A percentile compares a stretch with the other conserved stretches of the same genome.
Conservation (phyloP, 1,140 invertebrate genomes). For the Drosophila seguyi region DNA sequence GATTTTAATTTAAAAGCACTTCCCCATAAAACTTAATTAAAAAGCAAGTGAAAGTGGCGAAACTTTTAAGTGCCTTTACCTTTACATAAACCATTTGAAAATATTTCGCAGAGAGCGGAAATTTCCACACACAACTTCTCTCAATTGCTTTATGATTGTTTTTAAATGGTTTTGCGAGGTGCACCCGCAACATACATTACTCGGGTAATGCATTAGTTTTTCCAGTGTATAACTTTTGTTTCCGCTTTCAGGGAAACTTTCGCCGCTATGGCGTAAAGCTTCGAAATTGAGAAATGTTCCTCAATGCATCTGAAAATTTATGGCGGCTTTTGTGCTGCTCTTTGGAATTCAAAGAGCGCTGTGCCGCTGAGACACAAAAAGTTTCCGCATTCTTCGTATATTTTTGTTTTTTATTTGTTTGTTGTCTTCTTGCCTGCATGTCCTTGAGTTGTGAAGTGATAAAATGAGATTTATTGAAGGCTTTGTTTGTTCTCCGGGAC, state of each 20-base stretch:
- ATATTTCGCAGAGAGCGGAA: constrained; percentile 1
- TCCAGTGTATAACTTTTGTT: constrained; percentile 39
- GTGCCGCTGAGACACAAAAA: constrained; percentile 47
- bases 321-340: constrained; percentile 53
- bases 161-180: constrained; percentile 17
- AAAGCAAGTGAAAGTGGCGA: not conserved
- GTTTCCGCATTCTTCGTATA: constrained; percentile 30
- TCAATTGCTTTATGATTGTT: constrained; percentile 32
- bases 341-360: constrained; percentile 36
- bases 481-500: constrained; percentile 44
- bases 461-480: constrained; percentile 75
- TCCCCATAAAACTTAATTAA: not conserved
- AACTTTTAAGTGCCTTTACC: constrained; percentile 4
- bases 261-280: constrained; percentile 32
- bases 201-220: constrained; percentile 21
- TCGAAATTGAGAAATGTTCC: constrained; percentile 58
- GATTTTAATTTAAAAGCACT: not conserved
- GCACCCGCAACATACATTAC: not conserved
- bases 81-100: not conserved
- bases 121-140: not conserved
- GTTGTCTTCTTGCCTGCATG: constrained; percentile 24
- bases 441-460: constrained; percentile 67
- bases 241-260: constrained; percentile 21
- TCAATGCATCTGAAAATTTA: constrained; percentile 66
- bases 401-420: constrained; percentile 16